Base-by-base conservation (phyloP, 2,888 invertebrate genomes). In the Matsumyia berberina region DNA sequence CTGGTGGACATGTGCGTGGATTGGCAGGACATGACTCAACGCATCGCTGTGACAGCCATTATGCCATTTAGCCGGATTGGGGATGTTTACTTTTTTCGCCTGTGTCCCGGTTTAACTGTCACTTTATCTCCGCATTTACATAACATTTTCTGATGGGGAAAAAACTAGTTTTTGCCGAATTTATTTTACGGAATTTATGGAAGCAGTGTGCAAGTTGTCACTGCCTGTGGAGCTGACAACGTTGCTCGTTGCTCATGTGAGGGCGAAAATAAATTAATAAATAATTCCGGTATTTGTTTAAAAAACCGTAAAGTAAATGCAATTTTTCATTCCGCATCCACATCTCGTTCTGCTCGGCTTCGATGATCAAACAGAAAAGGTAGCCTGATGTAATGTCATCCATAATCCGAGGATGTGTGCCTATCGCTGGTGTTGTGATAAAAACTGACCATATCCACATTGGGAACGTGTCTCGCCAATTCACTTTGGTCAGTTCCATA, bases 181-280 rank as follows among this genome's bases (percentile, higher is more conserved):
- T 24, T 53, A 31, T 53, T 15, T 31, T 12, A 31, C 9, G 31
- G 5, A 31, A 53, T 31, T 53, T 53, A 53, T 31, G 12, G 29
- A 3, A n/a, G 29, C 29, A 29, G 29, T 29, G 29, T 51, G 29
- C 6, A 31, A 31, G 29, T 29, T 49, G 49, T 49, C 49, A 49
- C 42, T 49, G 49, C 46, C 11, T 17, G 9, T 46, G 17, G 8
- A 15, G 46, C 46, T n/a, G 29, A 51, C 51, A 51, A n/a, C n/a
- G n/a, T n/a, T n/a, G n/a, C n/a, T n/a, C n/a, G 24, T 51, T 24
- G 24, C 24, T n/a, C n/a, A 12, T 29, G 24, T 12, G 51, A 7
- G 5, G 7, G 31, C 8, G 24, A 64, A 64, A 64, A 64, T 49
- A 64, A 64, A 51, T 64, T 37, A 35, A 64, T 49, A 64, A 64